These are phyloP conservation scores for Antedon mediterranea DNA, from an alignment of 53 echinoderm and acorn worm species.

Conservation along the genomic window DNA sequence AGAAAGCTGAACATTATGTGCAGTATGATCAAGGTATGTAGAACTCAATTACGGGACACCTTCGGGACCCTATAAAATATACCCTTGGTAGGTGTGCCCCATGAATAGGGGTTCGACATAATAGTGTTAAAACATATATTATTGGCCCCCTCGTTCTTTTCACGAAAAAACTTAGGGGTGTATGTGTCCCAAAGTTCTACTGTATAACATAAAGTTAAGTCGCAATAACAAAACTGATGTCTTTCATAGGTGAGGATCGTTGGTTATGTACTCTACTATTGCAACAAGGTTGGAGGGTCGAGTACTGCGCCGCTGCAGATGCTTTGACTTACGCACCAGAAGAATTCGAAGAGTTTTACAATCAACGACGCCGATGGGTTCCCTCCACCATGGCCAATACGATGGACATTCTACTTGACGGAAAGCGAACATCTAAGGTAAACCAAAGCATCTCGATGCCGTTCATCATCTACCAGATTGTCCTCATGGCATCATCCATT, in stretches of 20 bases:
- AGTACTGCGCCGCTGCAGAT: not conserved
- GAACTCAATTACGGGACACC: too few relatives aligned
- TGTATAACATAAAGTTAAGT: too few relatives aligned
- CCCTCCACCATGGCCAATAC: not conserved
- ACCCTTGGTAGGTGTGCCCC: too few relatives aligned
- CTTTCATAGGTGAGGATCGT: not conserved
- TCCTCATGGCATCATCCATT: not conserved
- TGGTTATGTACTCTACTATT: not conserved
- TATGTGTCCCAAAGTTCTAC: too few relatives aligned
- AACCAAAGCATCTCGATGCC: not conserved
- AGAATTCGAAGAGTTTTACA: not conserved
- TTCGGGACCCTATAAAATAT: too few relatives aligned
- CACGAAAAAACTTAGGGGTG: too few relatives aligned
- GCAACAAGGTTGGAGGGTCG: not conserved
- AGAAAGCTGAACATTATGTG: not conserved
- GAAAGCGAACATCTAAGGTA: not conserved
- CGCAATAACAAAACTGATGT: too few relatives aligned
- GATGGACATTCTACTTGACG: not conserved
- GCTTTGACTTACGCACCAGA: not conserved
- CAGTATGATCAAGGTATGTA: not conserved
- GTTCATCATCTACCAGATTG: not conserved
- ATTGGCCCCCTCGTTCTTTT: too few relatives aligned
- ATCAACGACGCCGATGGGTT: not conserved
- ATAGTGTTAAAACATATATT: too few relatives aligned
- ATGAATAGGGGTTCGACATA: too few relatives aligned